A percentile compares a stretch with the other conserved stretches of the same genome.
Evolutionary conservation across 2,888 invertebrate genomes (phyloP).

Genomic region (Brachyopa scutellaris): DNA sequence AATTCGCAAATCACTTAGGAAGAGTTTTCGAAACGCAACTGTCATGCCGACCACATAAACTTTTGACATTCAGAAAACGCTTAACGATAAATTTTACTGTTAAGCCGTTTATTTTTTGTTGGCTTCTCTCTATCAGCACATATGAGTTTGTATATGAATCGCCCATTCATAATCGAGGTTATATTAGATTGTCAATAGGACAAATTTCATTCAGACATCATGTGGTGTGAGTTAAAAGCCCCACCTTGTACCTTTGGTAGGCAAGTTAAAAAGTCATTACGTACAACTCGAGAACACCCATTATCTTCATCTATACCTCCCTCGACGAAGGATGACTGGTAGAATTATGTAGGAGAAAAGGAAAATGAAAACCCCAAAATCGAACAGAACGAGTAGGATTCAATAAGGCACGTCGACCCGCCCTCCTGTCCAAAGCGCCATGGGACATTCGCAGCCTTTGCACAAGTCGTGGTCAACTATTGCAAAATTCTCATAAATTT

Average conservation of each 20-base stretch:
- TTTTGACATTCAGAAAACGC: conserved; percentile 61
- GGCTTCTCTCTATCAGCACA: background rate
- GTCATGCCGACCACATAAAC: conserved; percentile 64
- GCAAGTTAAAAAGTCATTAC: conserved; percentile 59
- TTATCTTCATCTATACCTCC: background rate
- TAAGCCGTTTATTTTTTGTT: background rate
- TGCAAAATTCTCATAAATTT: conserved; percentile 65
- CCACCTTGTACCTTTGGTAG: background rate
- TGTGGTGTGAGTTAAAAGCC: too few relatives aligned
- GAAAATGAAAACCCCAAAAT: background rate
- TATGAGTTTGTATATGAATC: background rate
- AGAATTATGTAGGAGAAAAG: background rate
- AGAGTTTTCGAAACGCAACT: conserved; percentile 58
- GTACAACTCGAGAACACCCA: conserved; percentile 1
- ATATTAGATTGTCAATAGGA: conserved; percentile 27
- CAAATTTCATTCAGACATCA: conserved; percentile 13
- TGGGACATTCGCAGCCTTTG: conserved; percentile 31
- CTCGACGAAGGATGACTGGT: background rate
- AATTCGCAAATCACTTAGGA: conserved; percentile 47
- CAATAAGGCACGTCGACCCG: background rate
- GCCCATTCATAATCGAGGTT: conserved; percentile 27
- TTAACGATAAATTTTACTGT: conserved; percentile 43
- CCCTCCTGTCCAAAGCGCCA: background rate
- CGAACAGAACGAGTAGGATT: background rate
- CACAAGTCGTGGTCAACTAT: conserved; percentile 61